Conservation (phyloP, 2,797 vertebrate species). For the Mormyrops boulengeri region DNA sequence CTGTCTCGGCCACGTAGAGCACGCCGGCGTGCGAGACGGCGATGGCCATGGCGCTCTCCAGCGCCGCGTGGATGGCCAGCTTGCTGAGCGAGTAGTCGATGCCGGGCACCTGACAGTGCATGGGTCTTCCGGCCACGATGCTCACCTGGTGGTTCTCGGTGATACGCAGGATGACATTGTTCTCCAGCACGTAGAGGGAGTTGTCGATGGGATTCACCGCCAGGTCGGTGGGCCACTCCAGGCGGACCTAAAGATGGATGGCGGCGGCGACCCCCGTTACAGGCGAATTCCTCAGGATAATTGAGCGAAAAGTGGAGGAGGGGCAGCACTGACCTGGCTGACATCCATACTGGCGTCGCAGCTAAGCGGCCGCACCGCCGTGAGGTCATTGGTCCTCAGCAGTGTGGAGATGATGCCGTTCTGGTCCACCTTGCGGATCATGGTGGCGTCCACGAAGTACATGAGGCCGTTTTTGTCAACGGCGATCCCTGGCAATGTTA, state of each 20-base stretch:
- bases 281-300: not conserved
- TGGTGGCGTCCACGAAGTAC: conserved; percentile 84
- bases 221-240: conserved; percentile 84
- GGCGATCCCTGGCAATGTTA: conserved; percentile 63
- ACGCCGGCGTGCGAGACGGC: conserved; percentile 76
- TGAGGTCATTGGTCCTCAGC: conserved; percentile 76
- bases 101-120: conserved; percentile 85
- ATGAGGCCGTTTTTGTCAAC: conserved; percentile 81
- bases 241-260: conserved; percentile 64
- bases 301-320: not conserved
- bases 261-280: not conserved
- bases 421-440: conserved; percentile 84
- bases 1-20: conserved; percentile 82
- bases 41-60: conserved; percentile 80
- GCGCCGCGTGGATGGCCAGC: conserved; percentile 79
- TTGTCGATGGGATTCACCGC: conserved; percentile 86
- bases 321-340: conserved; percentile 64
- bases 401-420: conserved; percentile 82
- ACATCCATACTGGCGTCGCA: conserved; percentile 89
- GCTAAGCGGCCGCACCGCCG: conserved; percentile 79
- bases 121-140: conserved; percentile 81
- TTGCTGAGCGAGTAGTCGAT: conserved; percentile 85
- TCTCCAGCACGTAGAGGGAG: conserved; percentile 80
- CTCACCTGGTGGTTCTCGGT: conserved; percentile 84
- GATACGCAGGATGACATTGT: conserved; percentile 81